Conservation (phyloP, 1,140 invertebrate genomes). For the Drosophila kepulauana region DNA sequence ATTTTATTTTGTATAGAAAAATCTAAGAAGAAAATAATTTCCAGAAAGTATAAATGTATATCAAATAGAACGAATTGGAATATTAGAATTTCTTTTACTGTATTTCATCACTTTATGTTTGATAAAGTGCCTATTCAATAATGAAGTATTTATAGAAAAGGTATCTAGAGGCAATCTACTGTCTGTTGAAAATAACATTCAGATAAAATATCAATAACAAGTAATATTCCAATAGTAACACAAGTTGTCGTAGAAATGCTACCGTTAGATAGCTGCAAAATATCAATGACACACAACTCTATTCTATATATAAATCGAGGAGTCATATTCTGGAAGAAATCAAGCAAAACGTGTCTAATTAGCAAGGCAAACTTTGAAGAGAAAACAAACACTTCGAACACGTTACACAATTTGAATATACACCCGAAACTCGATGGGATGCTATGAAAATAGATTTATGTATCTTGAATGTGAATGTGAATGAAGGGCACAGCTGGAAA, state of each 20-base stretch:
- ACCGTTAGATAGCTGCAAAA: constrained; percentile 3
- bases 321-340: constrained; percentile 45
- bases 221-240: constrained; percentile 41
- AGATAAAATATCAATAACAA: constrained; percentile 15
- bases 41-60: no score
- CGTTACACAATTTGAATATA: constrained; percentile 60
- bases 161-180: not conserved
- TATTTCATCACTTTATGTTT: not conserved
- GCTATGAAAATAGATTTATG: constrained; percentile 67
- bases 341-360: constrained; percentile 71
- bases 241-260: not conserved
- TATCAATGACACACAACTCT: constrained; percentile 1
- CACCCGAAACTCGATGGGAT: constrained; percentile 38
- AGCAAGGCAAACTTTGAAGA: constrained; percentile 43
- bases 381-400: constrained; percentile 45
- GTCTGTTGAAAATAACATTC: not conserved
- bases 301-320: constrained; percentile 10
- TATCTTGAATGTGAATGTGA: constrained; percentile 29
- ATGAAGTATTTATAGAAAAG: not conserved
- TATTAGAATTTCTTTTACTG: not conserved
- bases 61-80: no score
- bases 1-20: no score
- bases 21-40: no score
- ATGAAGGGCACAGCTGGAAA: constrained; percentile 55
- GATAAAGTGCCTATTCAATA: not conserved